Conservation (phyloP, 2,888 invertebrate species). For the Stenurella melanura region DNA sequence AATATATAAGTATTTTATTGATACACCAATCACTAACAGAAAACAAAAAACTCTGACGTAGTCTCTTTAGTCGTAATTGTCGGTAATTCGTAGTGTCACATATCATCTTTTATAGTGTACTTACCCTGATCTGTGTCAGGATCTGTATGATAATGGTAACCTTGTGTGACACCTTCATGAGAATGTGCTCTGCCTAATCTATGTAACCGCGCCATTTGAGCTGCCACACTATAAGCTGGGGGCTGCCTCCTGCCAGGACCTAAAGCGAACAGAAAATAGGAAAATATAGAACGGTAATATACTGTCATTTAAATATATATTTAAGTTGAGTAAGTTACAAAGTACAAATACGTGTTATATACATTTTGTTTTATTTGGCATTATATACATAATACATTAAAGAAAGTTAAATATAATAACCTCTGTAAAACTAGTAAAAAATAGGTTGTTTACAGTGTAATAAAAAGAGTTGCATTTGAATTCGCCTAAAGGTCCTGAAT, state of each 20-base stretch:
- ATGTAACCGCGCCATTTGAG: slow-evolving; percentile 89
- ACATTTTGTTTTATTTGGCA: background rate
- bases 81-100: background rate
- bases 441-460: no score
- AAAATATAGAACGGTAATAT: background rate
- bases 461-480: no score
- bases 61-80: background rate
- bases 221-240: slow-evolving; percentile 89
- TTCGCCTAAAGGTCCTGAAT: no score
- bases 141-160: slow-evolving; percentile 81
- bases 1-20: no score
- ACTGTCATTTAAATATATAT: slow-evolving; percentile 1
- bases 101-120: slow-evolving; percentile 38
- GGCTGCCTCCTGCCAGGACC: slow-evolving; percentile 79
- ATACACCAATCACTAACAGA: no score
- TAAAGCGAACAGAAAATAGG: slow-evolving; percentile 51
- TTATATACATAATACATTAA: background rate
- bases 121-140: slow-evolving; percentile 74
- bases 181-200: slow-evolving; percentile 89
- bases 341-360: background rate
- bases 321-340: background rate
- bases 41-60: no score
- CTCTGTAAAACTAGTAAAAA: no score
- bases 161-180: slow-evolving; percentile 88
- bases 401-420: no score